phyloP scores from a whole-genome alignment of 2,888 invertebrate genomes.

The Agonopterix subpropinquella region DNA sequence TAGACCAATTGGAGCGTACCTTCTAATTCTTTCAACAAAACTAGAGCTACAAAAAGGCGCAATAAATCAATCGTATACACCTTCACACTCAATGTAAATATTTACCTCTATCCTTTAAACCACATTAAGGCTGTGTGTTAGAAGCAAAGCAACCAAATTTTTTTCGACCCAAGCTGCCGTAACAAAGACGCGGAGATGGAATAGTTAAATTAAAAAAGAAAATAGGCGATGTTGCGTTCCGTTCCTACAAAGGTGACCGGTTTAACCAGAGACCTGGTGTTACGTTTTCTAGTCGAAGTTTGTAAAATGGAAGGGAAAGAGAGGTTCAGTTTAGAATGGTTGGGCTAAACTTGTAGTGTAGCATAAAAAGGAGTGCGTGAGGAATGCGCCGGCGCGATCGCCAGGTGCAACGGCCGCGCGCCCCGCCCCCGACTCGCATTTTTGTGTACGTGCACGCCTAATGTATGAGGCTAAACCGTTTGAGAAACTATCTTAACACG shows the following conservation, averaged over 20 bases:
- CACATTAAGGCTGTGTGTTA: slow-evolving; percentile 16
- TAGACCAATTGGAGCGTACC: slow-evolving; percentile 39
- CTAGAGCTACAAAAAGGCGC: slow-evolving; percentile 34
- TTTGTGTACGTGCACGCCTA: slow-evolving; percentile 57
- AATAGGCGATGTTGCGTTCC: slow-evolving; percentile 50
- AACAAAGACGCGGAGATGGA: slow-evolving; percentile 50
- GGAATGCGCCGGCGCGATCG: slow-evolving; percentile 64
- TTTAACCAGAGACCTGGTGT: slow-evolving; percentile 30
- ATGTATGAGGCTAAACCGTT: slow-evolving; percentile 43
- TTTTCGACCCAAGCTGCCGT: slow-evolving; percentile 41
- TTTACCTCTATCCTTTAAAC: slow-evolving; percentile 37
- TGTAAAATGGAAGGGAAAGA: slow-evolving; percentile 21
- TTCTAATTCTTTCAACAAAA: slow-evolving; percentile 42
- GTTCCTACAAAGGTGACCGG: slow-evolving; percentile 38
- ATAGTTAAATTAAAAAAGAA: slow-evolving; percentile 51
- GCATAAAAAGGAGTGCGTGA: slow-evolving; percentile 72
- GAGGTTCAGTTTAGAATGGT: slow-evolving; percentile 43
- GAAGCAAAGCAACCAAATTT: slow-evolving; percentile 23
- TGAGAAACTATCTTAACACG: slow-evolving; percentile 30
- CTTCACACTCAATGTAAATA: slow-evolving; percentile 43
- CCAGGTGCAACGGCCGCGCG: slow-evolving; percentile 71
- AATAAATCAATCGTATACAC: slow-evolving; percentile 50
- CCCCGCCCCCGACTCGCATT: slow-evolving; percentile 61
- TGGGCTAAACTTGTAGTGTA: slow-evolving; percentile 54
- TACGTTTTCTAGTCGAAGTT: slow-evolving; percentile 31